Evolutionary conservation across 2,797 vertebrate genomes (phyloP).

Genomic region (Onychomys arenicola): DNA sequence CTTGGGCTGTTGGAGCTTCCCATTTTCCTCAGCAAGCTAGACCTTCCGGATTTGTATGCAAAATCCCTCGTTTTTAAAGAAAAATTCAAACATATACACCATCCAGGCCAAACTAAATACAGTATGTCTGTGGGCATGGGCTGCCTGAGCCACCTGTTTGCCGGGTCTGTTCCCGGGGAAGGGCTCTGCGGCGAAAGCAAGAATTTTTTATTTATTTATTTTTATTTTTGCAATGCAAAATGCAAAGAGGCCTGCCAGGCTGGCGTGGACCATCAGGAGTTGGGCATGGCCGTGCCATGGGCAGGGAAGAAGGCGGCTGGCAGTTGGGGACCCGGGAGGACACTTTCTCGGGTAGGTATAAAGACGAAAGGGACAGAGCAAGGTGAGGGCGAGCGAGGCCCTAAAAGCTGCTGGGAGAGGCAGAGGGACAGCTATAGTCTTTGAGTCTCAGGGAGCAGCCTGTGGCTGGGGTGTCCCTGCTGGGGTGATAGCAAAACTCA

Average conservation of each 20-base stretch:
- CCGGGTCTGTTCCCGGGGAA: not conserved
- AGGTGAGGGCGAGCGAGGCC: not conserved
- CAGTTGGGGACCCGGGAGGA: rapidly evolving
- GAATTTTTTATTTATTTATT: not conserved
- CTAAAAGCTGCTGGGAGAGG: not conserved
- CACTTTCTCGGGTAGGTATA: not conserved
- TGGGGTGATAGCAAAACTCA: not conserved
- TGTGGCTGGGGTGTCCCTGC: not conserved
- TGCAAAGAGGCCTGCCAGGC: not conserved
- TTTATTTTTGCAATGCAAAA: not conserved
- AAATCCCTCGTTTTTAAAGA: constrained; percentile 44
- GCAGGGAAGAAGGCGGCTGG: not conserved
- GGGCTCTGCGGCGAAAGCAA: constrained; percentile 24
- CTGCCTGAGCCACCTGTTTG: constrained; percentile 46
- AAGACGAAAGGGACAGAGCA: not conserved
- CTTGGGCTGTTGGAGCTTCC: not conserved
- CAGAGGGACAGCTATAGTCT: not conserved
- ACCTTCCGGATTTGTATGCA: constrained; percentile 30
- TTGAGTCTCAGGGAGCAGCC: not conserved
- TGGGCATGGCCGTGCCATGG: not conserved
- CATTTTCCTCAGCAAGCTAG: not conserved
- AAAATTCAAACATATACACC: constrained; percentile 43
- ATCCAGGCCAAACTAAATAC: constrained; percentile 42
- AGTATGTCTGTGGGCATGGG: constrained; percentile 45
- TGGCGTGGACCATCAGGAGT: not conserved